These are phyloP conservation scores for Biston stratarius DNA, from an alignment of 2,888 invertebrate genomes.

Conservation along the genomic window DNA sequence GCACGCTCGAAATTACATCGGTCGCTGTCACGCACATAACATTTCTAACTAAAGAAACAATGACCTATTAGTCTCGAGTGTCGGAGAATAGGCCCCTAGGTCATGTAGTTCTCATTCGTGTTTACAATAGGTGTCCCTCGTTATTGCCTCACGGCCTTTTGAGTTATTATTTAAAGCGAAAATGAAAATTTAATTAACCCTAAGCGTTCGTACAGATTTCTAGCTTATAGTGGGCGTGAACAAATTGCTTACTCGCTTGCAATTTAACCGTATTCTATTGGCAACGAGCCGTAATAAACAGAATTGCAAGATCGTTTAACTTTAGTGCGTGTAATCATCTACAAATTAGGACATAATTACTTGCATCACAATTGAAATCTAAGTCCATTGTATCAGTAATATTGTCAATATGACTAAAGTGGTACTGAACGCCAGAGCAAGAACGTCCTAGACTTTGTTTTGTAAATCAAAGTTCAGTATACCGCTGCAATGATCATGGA, in stretches of 20 bases:
- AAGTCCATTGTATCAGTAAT: neutral
- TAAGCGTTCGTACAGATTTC: constrained; percentile 6
- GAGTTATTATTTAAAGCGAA: constrained; percentile 32
- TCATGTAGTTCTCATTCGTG: constrained; percentile 36
- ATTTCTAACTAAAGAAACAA: neutral
- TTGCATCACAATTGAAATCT: neutral
- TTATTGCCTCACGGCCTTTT: constrained; percentile 37
- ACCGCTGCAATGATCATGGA: no score
- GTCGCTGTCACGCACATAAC: neutral
- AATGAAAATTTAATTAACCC: constrained; percentile 41
- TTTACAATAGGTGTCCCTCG: constrained; percentile 30
- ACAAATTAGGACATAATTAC: neutral
- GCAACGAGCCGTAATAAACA: constrained; percentile 9
- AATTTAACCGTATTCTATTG: constrained; percentile 9
- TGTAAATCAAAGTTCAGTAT: no score
- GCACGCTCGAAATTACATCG: neutral
- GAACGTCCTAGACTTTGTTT: no score
- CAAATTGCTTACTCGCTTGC: constrained; percentile 17
- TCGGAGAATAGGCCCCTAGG: constrained; percentile 7
- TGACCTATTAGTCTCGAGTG: neutral
- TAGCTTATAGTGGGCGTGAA: constrained; percentile 8
- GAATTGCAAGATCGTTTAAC: constrained; percentile 9
- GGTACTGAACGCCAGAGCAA: no score
- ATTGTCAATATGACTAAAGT: no score
- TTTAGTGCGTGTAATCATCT: constrained; percentile 5